phyloP scores from a whole-genome alignment of 2,113 vertebrate genomes.

The Lasiurus borealis region DNA sequence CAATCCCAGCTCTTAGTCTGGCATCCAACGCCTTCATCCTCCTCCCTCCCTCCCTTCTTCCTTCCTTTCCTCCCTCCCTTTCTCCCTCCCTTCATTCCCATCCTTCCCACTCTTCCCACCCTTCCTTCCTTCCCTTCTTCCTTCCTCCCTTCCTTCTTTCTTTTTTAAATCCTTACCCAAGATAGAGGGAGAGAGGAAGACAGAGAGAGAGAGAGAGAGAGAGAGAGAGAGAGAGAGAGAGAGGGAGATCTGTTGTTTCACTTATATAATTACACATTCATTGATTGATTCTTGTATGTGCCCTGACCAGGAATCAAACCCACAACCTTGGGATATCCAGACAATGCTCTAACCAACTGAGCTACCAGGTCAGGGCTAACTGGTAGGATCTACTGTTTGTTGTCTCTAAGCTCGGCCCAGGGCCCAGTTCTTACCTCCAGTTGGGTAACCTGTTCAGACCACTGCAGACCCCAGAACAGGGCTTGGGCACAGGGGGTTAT shows the following conservation, averaged over 20 bases:
- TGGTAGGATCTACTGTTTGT: not conserved
- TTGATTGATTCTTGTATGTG: not conserved
- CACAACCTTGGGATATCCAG: not conserved
- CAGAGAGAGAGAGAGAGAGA: not conserved
- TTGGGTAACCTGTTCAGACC: not conserved
- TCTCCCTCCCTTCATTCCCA: not conserved
- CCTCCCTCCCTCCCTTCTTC: too few relatives aligned
- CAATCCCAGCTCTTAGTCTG: not conserved
- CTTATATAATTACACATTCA: not conserved
- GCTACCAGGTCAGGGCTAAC: too few relatives aligned
- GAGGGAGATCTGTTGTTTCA: not conserved
- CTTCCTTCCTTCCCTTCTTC: too few relatives aligned
- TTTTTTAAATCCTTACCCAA: not conserved
- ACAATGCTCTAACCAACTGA: not conserved
- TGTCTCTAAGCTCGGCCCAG: not conserved
- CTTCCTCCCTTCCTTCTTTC: not conserved
- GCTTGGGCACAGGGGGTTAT: not conserved
- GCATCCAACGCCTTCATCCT: not conserved
- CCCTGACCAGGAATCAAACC: not conserved
- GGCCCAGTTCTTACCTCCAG: not conserved
- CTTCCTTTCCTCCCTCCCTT: too few relatives aligned
- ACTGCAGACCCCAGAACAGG: not conserved
- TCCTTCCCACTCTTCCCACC: too few relatives aligned
- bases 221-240: not conserved
- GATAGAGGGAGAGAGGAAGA: not conserved